Percentiles rank a stretch among this genome's conserved stretches.
Evolutionary conservation across 1,140 invertebrate species (phyloP).

Genomic region (Drosophila bocqueti): DNA sequence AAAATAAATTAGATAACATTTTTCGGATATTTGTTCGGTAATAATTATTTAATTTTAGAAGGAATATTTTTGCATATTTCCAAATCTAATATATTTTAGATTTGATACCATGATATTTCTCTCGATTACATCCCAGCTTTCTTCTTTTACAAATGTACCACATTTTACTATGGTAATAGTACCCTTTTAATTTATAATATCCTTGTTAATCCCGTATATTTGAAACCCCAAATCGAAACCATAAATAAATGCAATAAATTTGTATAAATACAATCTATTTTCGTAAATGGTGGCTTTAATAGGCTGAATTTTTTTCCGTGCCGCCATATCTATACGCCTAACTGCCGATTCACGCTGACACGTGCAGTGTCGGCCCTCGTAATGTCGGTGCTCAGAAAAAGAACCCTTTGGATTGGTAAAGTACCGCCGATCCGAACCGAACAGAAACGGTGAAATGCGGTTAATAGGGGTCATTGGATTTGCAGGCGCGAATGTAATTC

Average conservation of each 20-base stretch:
- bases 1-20: too few relatives aligned
- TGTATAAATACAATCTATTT: neutral
- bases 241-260: too few relatives aligned
- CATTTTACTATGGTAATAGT: too few relatives aligned
- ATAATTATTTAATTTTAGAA: too few relatives aligned
- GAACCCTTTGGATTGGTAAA: conserved; percentile 39
- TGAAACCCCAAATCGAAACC: neutral
- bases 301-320: conserved; percentile 5
- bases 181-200: too few relatives aligned
- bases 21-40: too few relatives aligned
- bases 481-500: conserved; percentile 36
- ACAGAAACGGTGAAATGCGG: conserved; percentile 1
- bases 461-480: conserved; percentile 33
- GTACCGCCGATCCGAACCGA: conserved; percentile 18
- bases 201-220: too few relatives aligned
- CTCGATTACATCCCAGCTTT: too few relatives aligned
- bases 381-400: conserved; percentile 21
- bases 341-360: conserved; percentile 27
- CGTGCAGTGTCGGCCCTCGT: conserved; percentile 17
- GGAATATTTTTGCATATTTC: too few relatives aligned
- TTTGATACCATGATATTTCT: too few relatives aligned
- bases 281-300: neutral
- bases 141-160: too few relatives aligned
- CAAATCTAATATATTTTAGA: too few relatives aligned
- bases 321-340: neutral